Base-by-base conservation (phyloP, 1,140 invertebrate genomes). In the Zaprionus nigranus region DNA sequence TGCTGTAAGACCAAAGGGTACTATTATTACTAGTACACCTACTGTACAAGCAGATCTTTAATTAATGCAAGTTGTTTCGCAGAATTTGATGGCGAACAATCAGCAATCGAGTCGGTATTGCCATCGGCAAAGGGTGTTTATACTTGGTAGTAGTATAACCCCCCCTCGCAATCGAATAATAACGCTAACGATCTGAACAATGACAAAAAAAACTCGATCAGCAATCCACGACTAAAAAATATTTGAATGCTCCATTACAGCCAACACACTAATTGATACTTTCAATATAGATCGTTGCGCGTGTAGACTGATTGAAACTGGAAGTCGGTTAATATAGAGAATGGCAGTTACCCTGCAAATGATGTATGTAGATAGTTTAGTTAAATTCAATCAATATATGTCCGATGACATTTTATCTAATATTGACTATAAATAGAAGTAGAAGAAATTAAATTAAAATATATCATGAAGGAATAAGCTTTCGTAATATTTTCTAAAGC, bases 221-320 rank as follows among this genome's bases (percentile, higher is more conserved):
- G 28, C 5, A 38, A 69, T n/a, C 51, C 71, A 68, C 58, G 49
- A 68, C 57, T 58, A 6, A 3, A 76, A 76, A 76, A 72, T 72
- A 66, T 76, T 76, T 76, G 56, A 49, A 38, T 30, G n/a, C 22
- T 36, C 28, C 28, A 76, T 76, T 72, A 65, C 46, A 72, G 56
- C 22, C 20, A 61, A 38, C 22, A 46, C 46, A 61, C 68, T 72
- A 76, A 76, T 76, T 65, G n/a, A 26, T 66, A 57, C 46, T 22
- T 34, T 60, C 36, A 72, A 76, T 43, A 75, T 11, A 36, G 36
- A 59, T 46, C 38, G 15, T 13, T 24, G 56, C 67, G 73, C 73
- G 67, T 71, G 67, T 57, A 17, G 53, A 53, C 34, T 22, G 28
- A 66, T 40, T 30, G 2, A 68, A 56, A 61, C 13, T 26, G 22